Base-by-base conservation (phyloP, 2,113 vertebrate genomes). In the Bos javanicus region DNA sequence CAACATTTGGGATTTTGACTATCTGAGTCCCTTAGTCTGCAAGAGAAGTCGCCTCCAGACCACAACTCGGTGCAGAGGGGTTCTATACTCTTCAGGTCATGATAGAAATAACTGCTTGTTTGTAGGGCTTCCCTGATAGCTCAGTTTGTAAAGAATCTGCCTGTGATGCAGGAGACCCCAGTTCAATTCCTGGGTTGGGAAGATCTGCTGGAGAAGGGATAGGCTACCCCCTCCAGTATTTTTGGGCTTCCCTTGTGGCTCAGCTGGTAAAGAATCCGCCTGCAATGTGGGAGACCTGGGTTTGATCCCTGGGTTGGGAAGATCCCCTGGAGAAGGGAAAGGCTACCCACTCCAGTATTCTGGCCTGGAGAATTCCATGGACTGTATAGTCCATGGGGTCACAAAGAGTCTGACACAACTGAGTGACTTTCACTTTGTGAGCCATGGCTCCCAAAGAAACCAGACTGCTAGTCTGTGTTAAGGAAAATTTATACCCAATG, bases 1-100 rank as follows among this genome's bases (percentile, higher is more conserved):
- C 59, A 91, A 84, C n/a, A 91, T 83, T 5, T 83, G 56, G 46
- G 76, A 84, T 60, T 83, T 67, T 93, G 64, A 95, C 81, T 83
- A 89, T 50, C 87, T 62, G 57, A 64, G 76, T 36, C 92, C 16
- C 14, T 60, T 17, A 15, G 5, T 8, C 2, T 4, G 16, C 10
- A 36, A 43, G 36, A 83, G 57, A 67, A 50, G 33, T 80, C 46
- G 50, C 48, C 39, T 6, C 12, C 67, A 83, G n/a, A 39, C 39
- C 7, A 17, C 1, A 7, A 48, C 15, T 64, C 46, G 46, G 78
- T 0, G 0, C 26, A 9, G 6, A 3, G 54, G 16, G n/a, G 13
- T 33, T 39, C 90, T 62, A 6, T 83, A 36, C 16, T 30, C 26
- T 28, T 52, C 26, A 30, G 33, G 48, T 94, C 76, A 3, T 26